A percentile compares a stretch with the other conserved stretches of the same genome.
phyloP scores from a whole-genome alignment of 30 jellyfish, hydroid and myxozoan genomes.

The Catostylus mosaicus region DNA sequence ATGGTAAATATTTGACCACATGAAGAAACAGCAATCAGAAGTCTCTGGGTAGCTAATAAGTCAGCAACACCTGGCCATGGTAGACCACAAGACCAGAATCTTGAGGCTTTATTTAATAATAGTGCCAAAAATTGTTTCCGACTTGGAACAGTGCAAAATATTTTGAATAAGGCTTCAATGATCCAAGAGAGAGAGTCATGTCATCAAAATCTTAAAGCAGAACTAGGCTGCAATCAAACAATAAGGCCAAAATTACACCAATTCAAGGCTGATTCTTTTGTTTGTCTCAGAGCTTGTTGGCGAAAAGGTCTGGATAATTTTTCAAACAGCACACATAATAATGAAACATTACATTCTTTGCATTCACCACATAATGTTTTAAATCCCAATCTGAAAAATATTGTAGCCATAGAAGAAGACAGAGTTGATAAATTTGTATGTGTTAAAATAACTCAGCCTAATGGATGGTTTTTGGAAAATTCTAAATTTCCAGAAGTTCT shows the following conservation, averaged over 20 bases:
- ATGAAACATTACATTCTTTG: neutral
- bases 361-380: neutral
- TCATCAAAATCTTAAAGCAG: conserved; percentile 33
- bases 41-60: conserved; percentile 43
- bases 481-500: conserved; percentile 42
- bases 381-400: conserved; percentile 35
- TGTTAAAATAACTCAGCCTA: conserved; percentile 36
- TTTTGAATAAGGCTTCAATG: conserved; percentile 42
- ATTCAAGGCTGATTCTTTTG: conserved; percentile 15
- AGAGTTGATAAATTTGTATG: conserved; percentile 31
- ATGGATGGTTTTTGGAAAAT: conserved; percentile 35
- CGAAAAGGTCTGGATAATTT: conserved; percentile 14
- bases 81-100: conserved; percentile 56
- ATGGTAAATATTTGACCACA: conserved; percentile 33
- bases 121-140: conserved; percentile 55
- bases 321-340: neutral
- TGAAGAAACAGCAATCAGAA: conserved; percentile 10
- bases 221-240: conserved; percentile 9
- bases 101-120: conserved; percentile 42
- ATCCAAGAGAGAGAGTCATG: conserved; percentile 38
- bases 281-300: conserved; percentile 43
- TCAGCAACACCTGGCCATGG: conserved; percentile 53
- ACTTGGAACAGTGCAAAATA: conserved; percentile 55
- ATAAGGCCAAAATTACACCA: conserved; percentile 17
- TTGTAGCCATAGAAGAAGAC: conserved; percentile 18